Evolutionary conservation across 1,140 invertebrate species (phyloP), one percentile per base, ranked within the genome.

Genomic region (Phthorimaea operculella): DNA sequence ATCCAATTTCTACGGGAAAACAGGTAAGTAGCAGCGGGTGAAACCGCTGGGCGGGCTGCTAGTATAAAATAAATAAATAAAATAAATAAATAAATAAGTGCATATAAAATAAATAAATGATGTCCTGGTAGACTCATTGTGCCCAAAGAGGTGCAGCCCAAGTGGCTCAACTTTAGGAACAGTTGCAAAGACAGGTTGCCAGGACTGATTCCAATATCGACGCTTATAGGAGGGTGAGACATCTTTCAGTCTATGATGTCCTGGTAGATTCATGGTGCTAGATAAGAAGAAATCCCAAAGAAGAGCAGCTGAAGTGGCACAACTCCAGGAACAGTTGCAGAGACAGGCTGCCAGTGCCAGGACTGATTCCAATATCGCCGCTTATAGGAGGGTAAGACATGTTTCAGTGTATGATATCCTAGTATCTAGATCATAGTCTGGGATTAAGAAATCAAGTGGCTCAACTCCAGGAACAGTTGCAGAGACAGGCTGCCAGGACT

Each of bases 401-500:
- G 2, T 4, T 28, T 28, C 6, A 6, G 21, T 28, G 2, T 28
- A 28, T 28, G 21, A 4, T 2, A 28, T 6, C 21, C 6, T 39
- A 9, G 36, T 39, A 85, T 79, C 58, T 86, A 83, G 52, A 61
- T 77, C 15, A 58, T 84, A 21, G 80, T 87, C 2, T 51, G 85
- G 33, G 83, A 87, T 54, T 86, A 85, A 52, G 86, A 87, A 63
- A 83, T 4, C 73, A 79, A 53, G 62, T 69, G 4, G 52, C 70
- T 0, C 73, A 82, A 33, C 55, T 84, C 2, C 76, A 76, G 47
- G 79, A 85, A 18, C 76, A 85, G 54, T 57, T 80, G 8, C 55
- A 73, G 7, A 58, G 68, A 12, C 68, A 79, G 44, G 59, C 68
- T 1, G 68, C 78, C 0, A 63, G 67, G 1, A 70, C 69, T 28